These are phyloP conservation scores for Rhinogobio ventralis DNA, from an alignment of 2,797 vertebrate species.

Conservation along the genomic window DNA sequence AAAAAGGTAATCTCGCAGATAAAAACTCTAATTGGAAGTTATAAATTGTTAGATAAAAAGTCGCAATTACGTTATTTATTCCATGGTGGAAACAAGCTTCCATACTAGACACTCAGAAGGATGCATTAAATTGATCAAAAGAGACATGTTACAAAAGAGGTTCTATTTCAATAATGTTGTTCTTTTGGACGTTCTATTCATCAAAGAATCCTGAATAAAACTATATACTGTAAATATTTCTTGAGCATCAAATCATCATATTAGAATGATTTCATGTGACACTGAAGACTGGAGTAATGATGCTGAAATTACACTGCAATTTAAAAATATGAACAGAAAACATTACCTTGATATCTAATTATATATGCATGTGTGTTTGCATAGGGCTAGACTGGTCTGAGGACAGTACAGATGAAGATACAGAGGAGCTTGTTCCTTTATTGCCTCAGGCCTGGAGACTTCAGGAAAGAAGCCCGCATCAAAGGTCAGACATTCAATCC, in stretches of 20 bases:
- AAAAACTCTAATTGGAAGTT: no score
- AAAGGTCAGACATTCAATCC: slow-evolving; percentile 73
- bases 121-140: not conserved
- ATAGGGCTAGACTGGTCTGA: slow-evolving; percentile 98
- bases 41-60: no score
- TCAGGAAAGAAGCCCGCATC: slow-evolving; percentile 80
- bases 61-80: no score
- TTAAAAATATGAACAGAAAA: not conserved
- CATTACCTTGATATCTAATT: not conserved
- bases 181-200: not conserved
- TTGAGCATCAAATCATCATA: not conserved
- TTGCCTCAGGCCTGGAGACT: slow-evolving; percentile 88
- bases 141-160: not conserved
- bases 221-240: not conserved
- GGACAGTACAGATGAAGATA: slow-evolving; percentile 91
- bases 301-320: not conserved
- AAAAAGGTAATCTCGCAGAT: no score
- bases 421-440: slow-evolving; percentile 83
- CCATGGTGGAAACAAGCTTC: no score
- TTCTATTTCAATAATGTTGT: not conserved
- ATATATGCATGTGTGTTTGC: slow-evolving; percentile 9
- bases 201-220: not conserved
- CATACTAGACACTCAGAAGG: no score
- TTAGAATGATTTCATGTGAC: not conserved
- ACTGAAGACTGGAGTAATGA: not conserved